Conservation (phyloP, 1,140 invertebrate genomes). For the Neodiprion fabricii region DNA sequence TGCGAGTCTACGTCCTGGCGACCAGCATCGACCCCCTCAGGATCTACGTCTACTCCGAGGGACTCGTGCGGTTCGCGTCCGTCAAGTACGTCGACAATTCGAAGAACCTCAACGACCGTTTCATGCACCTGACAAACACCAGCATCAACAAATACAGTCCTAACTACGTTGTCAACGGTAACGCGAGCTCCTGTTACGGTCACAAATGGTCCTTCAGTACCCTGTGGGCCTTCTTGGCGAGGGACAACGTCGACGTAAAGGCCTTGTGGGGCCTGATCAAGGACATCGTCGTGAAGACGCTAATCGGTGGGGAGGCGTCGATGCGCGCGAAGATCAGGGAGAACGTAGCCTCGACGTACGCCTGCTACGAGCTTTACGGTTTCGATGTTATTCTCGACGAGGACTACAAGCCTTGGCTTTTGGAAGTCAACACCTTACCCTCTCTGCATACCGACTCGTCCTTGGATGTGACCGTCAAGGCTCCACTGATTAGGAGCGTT, state of each 20-base stretch:
- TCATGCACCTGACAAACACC: constrained; percentile 79
- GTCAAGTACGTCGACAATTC: constrained; percentile 36
- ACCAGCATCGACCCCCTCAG: constrained; percentile 73
- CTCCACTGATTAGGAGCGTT: constrained; percentile 67
- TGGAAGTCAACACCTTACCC: constrained; percentile 74
- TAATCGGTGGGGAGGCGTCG: constrained; percentile 36
- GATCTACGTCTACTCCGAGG: constrained; percentile 77
- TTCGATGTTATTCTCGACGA: constrained; percentile 63
- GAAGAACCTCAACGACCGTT: constrained; percentile 61
- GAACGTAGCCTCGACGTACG: constrained; percentile 12
- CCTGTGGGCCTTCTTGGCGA: neutral
- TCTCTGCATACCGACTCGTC: constrained; percentile 67
- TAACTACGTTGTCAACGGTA: neutral
- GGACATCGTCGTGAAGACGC: constrained; percentile 46
- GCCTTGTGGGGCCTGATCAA: constrained; percentile 59
- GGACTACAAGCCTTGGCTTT: constrained; percentile 57
- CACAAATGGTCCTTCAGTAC: constrained; percentile 14
- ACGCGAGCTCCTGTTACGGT: neutral
- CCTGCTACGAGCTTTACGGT: constrained; percentile 60
- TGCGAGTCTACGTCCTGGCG: constrained; percentile 75
- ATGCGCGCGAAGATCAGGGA: constrained; percentile 50
- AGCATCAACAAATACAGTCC: constrained; percentile 68
- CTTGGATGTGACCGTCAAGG: constrained; percentile 69
- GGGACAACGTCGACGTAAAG: constrained; percentile 11
- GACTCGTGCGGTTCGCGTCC: constrained; percentile 71